phyloP scores from a whole-genome alignment of 2,113 vertebrate species.

The Ivindomyrus marchei region DNA sequence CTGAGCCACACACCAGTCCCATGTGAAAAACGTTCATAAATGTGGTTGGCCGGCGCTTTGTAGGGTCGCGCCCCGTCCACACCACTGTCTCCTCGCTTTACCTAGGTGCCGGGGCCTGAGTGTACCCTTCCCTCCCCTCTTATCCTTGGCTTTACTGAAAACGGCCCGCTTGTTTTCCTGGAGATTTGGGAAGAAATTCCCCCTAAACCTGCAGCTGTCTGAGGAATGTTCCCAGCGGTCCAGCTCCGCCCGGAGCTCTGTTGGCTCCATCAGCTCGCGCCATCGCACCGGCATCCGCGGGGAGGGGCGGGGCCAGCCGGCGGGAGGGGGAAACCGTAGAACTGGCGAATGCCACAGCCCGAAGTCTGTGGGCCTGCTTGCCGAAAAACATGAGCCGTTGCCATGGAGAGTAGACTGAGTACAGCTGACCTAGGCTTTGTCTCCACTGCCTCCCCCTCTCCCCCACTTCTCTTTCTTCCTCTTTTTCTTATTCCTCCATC shows the following conservation, averaged over 20 bases:
- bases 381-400: slow-evolving; percentile 53
- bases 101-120: not conserved
- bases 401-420: slow-evolving; percentile 56
- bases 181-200: slow-evolving; percentile 58
- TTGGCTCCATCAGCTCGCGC: slow-evolving; percentile 47
- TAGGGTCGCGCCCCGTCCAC: slow-evolving; percentile 25
- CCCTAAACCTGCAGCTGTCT: slow-evolving; percentile 65
- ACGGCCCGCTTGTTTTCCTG: slow-evolving; percentile 54
- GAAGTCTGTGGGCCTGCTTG: slow-evolving; percentile 43
- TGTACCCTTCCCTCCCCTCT: slow-evolving; percentile 11
- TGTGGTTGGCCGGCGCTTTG: not conserved
- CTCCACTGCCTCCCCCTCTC: slow-evolving; percentile 28
- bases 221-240: slow-evolving; percentile 52
- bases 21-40: slow-evolving; percentile 1
- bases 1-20: not conserved
- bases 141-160: slow-evolving; percentile 43
- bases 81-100: slow-evolving; percentile 54
- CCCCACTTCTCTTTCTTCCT: slow-evolving; percentile 23
- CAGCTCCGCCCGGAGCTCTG: slow-evolving; percentile 45
- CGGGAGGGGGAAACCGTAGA: slow-evolving; percentile 12
- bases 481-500: not conserved
- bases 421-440: slow-evolving; percentile 50
- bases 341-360: slow-evolving; percentile 48
- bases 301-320: slow-evolving; percentile 5
- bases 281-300: slow-evolving; percentile 27